Conservation (phyloP, 2,113 vertebrate species). For the Dryoscopus gambensis region DNA sequence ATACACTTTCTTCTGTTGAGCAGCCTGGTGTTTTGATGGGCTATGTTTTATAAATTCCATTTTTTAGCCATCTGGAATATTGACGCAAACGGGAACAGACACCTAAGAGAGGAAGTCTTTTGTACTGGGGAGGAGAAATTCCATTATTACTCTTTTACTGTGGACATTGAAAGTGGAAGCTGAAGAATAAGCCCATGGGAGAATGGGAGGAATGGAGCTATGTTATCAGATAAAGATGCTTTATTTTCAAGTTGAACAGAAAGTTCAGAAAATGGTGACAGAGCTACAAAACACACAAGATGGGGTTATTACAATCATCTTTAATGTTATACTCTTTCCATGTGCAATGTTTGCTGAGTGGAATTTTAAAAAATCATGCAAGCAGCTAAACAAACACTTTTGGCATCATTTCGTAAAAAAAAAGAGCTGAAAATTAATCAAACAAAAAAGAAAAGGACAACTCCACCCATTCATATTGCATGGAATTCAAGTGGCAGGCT, state of each 20-base stretch:
- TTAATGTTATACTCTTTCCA: slow-evolving; percentile 12
- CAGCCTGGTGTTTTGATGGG: neutral
- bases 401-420: neutral
- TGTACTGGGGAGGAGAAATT: neutral
- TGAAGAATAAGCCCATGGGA: neutral
- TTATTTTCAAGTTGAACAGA: neutral
- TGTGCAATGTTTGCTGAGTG: neutral
- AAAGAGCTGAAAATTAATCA: neutral
- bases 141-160: neutral
- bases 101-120: neutral
- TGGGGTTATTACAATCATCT: neutral
- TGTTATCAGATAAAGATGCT: neutral
- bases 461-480: neutral
- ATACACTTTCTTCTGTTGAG: neutral
- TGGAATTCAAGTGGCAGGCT: neutral
- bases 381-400: slow-evolving; percentile 30
- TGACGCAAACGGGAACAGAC: neutral
- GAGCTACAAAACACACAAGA: slow-evolving; percentile 3
- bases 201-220: neutral
- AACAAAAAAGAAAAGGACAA: neutral
- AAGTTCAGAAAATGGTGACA: neutral
- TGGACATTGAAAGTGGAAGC: neutral
- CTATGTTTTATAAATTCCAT: neutral
- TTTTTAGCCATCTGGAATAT: neutral
- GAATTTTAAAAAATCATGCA: neutral